A percentile compares a stretch with the other conserved stretches of the same genome.
Evolutionary conservation across 2,888 invertebrate species (phyloP).

Genomic region (Trachelus stipa): DNA sequence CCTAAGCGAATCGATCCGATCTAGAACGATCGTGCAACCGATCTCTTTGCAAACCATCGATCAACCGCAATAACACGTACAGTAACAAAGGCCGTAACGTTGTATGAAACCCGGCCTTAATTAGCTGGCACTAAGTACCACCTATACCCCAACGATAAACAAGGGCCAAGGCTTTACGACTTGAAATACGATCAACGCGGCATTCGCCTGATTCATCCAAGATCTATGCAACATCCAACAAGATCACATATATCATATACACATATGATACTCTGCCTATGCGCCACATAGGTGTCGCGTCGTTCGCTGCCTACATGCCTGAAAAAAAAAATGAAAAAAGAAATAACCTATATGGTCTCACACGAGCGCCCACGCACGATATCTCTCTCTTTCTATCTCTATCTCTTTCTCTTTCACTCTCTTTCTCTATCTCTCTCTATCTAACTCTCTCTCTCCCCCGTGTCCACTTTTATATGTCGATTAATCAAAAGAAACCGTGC

Average conservation of each 20-base stretch:
- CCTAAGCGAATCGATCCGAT: not conserved
- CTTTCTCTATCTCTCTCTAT: not conserved
- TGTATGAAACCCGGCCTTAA: not conserved
- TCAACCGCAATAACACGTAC: not conserved
- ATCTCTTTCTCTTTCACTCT: not conserved
- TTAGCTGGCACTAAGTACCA: not conserved
- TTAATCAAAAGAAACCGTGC: constrained; percentile 23
- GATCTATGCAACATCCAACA: not conserved
- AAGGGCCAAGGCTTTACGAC: constrained; percentile 61
- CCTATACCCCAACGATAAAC: constrained; percentile 21
- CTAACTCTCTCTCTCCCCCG: not conserved
- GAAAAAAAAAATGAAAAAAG: not conserved
- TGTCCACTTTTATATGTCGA: constrained; percentile 6
- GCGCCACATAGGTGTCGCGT: not conserved
- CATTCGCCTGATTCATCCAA: not conserved
- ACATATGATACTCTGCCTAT: not conserved
- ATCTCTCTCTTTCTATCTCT: not conserved
- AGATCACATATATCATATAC: not conserved
- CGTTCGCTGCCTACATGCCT: not conserved
- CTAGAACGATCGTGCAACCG: not conserved
- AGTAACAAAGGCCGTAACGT: not conserved
- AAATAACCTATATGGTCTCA: not conserved
- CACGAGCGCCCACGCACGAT: not conserved
- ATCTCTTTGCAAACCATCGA: not conserved
- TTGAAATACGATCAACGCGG: constrained; percentile 37